These are phyloP conservation scores for Chloroceryle aenea DNA, from an alignment of 2,113 vertebrate genomes.

Conservation along the genomic window DNA sequence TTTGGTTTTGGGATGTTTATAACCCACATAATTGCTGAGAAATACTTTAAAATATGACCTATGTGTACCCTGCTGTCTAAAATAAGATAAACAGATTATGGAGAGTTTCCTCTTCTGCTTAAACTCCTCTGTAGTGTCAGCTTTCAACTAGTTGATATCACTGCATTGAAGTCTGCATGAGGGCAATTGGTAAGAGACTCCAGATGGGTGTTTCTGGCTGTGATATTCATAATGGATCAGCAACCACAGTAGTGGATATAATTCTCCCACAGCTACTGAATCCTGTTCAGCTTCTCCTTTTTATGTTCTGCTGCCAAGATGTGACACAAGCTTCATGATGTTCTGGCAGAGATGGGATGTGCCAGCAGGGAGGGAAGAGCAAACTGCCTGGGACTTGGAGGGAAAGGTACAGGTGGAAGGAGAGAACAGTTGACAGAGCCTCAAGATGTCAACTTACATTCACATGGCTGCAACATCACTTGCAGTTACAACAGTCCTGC, in stretches of 20 bases:
- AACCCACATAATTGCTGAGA: neutral
- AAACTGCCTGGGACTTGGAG: neutral
- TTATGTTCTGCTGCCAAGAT: slow-evolving; percentile 27
- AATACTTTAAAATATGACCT: neutral
- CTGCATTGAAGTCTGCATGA: neutral
- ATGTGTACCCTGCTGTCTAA: neutral
- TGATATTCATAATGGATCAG: slow-evolving; percentile 38
- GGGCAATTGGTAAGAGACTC: slow-evolving; percentile 16
- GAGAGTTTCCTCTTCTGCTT: neutral
- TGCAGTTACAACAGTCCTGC: neutral
- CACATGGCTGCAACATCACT: neutral
- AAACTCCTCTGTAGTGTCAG: neutral
- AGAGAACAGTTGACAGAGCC: neutral
- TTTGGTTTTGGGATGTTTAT: neutral
- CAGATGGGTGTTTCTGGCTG: slow-evolving; percentile 49
- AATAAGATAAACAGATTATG: neutral
- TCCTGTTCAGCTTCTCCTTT: slow-evolving; percentile 22
- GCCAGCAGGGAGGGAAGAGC: slow-evolving; percentile 6
- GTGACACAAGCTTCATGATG: slow-evolving; percentile 19
- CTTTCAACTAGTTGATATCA: neutral
- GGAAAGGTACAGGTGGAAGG: neutral
- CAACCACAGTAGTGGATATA: slow-evolving; percentile 16
- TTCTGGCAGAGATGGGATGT: slow-evolving; percentile 29
- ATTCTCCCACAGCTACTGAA: neutral
- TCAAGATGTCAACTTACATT: neutral